Percentiles rank a stretch among this genome's conserved stretches.
Conservation (phyloP, 1,140 invertebrate genomes). For the Lucilia cuprina region DNA sequence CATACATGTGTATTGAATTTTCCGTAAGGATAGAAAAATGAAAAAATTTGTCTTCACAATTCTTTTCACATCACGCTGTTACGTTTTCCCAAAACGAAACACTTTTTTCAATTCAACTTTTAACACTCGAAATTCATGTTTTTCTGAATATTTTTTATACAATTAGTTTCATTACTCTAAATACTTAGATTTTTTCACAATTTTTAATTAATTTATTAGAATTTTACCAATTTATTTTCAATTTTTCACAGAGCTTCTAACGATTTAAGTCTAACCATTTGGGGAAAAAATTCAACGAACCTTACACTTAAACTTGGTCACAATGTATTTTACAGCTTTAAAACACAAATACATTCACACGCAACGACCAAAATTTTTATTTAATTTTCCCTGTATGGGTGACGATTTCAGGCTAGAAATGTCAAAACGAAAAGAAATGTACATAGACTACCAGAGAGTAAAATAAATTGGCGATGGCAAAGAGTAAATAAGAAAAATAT, state of each 20-base stretch:
- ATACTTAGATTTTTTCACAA: conserved; percentile 12
- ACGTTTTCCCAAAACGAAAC: neutral
- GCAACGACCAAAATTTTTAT: neutral
- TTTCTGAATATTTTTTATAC: neutral
- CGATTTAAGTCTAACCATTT: conserved; percentile 44
- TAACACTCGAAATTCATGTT: neutral
- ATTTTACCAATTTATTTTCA: conserved; percentile 40
- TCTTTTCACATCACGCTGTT: conserved; percentile 16
- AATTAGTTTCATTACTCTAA: neutral
- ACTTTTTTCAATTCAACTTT: conserved; percentile 22
- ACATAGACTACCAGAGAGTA: neutral
- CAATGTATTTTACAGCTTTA: conserved; percentile 27
- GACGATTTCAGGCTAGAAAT: conserved; percentile 18
- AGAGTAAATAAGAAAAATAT: conserved; percentile 23
- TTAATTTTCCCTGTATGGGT: neutral
- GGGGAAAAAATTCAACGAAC: conserved; percentile 45
- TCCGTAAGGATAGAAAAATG: conserved; percentile 35
- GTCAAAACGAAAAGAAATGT: conserved; percentile 21
- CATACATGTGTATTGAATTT: conserved; percentile 42
- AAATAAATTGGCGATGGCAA: neutral
- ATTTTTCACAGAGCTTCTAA: conserved; percentile 40
- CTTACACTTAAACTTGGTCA: conserved; percentile 39
- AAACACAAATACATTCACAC: neutral
- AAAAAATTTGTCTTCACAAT: conserved; percentile 2
- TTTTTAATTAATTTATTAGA: conserved; percentile 24